phyloP scores from a whole-genome alignment of 1,140 invertebrate genomes.

The Caenorhabditis briggsae region DNA sequence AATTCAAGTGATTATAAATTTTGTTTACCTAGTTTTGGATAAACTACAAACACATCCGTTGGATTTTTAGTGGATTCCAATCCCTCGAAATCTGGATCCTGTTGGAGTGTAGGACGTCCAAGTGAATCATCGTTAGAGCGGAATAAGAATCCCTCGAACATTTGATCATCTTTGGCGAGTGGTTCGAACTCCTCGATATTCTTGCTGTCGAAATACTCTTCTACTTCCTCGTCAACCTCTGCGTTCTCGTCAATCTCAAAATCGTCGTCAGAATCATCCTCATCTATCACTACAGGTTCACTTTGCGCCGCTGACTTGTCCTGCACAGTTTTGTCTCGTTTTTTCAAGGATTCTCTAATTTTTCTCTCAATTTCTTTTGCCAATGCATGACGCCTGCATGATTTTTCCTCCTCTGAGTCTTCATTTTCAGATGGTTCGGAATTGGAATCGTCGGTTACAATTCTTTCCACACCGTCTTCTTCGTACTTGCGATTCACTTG shows the following conservation, averaged over 20 bases:
- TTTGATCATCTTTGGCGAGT: not conserved
- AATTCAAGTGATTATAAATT: not conserved
- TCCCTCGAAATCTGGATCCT: not conserved
- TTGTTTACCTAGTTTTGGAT: not conserved
- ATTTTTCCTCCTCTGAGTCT: not conserved
- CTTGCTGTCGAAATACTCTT: too few relatives aligned
- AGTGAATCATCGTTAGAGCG: not conserved
- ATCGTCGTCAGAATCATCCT: too few relatives aligned
- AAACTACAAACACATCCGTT: not conserved
- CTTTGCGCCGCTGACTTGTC: too few relatives aligned
- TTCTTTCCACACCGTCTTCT: not conserved
- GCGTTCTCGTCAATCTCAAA: too few relatives aligned
- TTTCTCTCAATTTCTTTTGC: too few relatives aligned
- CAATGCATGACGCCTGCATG: too few relatives aligned
- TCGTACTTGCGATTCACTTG: not conserved
- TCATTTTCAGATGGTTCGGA: not conserved
- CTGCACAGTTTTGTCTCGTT: not conserved
- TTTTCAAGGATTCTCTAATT: not conserved
- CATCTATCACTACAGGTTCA: too few relatives aligned
- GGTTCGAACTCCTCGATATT: not conserved
- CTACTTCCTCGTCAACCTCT: not conserved
- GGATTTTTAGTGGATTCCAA: not conserved
- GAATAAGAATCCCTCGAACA: not conserved
- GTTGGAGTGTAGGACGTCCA: not conserved
- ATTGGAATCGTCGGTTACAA: not conserved